phyloP scores from a whole-genome alignment of 2,797 vertebrate genomes.

The Taeniopygia guttata region DNA sequence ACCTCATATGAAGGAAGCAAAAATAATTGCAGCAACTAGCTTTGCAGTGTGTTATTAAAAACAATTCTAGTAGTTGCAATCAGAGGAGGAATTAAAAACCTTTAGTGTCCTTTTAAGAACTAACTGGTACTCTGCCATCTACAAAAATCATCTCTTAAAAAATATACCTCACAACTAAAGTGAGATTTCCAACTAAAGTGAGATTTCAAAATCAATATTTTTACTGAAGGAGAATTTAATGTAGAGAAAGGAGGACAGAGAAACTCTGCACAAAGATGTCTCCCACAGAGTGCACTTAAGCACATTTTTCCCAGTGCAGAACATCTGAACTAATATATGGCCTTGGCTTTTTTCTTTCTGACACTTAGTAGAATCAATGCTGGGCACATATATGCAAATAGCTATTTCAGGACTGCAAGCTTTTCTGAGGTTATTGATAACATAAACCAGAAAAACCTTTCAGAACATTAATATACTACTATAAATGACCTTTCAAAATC shows the following conservation, averaged over 20 bases:
- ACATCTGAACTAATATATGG: neutral
- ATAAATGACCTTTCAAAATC: neutral
- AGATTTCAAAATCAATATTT: neutral
- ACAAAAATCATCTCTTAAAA: neutral
- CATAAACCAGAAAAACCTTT: neutral
- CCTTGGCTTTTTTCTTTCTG: neutral
- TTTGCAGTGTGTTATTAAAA: neutral
- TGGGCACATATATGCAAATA: neutral
- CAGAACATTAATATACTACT: neutral
- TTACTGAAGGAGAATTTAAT: neutral
- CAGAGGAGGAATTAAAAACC: neutral
- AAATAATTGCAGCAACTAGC: neutral
- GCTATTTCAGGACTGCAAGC: neutral
- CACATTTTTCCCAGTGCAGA: neutral
- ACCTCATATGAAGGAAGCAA: neutral
- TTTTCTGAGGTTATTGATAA: neutral
- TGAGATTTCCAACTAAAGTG: neutral
- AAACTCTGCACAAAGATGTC: neutral
- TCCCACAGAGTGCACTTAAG: neutral
- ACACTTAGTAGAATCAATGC: neutral
- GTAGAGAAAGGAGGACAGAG: neutral
- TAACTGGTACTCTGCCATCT: neutral
- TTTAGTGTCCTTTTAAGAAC: neutral
- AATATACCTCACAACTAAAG: neutral
- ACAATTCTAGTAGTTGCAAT: neutral